Base-by-base conservation (phyloP, 2,888 invertebrate genomes). In the Rhyacophila evoluta region DNA sequence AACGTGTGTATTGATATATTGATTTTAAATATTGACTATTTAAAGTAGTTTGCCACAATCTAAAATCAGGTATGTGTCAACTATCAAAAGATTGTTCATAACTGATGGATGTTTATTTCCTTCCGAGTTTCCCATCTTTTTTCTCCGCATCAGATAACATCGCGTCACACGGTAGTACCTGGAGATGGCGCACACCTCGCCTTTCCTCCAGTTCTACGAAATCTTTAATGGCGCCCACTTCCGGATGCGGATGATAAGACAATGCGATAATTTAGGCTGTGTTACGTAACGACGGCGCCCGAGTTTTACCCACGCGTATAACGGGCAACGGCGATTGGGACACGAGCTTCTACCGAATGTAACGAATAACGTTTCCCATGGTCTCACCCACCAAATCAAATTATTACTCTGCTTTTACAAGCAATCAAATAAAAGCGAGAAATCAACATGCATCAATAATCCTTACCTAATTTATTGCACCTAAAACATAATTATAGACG, bases 191-290 rank as follows among this genome's bases (percentile, higher is more conserved):
- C 19, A 55, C 6, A 55, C 55, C 19, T 55, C 55, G 15, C 55
- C 55, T 55, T 55, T 55, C 55, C 55, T 55, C 55, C 55, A 25
- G 19, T 55, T 55, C 25, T 55, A 8, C 25, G 10, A 55, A 55
- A 19, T 55, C 55, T 55, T 25, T 55, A 55, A 55, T 55, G 25
- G 55, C 55, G 25, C 10, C 55, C 55, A 33, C 70, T 19, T 70
- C 72, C 77, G 77, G 77, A 77, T 72, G 72, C 72, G 39, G 33
- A 68, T 41, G 77, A 68, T 68, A 70, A 77, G 39, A 77, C 77
- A 77, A 77, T 77, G 77, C 28, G 72, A 73, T 77, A 55, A 77
- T 73, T 77, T 68, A 11, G 67, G 29, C 71, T n/a, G 27, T 29
- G 41, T 77, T 77, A 68, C 72, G 68, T 41, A 77, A 77, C 29